These are phyloP conservation scores for Leptopilina boulardi DNA, from an alignment of 1,140 invertebrate species.

Conservation along the genomic window DNA sequence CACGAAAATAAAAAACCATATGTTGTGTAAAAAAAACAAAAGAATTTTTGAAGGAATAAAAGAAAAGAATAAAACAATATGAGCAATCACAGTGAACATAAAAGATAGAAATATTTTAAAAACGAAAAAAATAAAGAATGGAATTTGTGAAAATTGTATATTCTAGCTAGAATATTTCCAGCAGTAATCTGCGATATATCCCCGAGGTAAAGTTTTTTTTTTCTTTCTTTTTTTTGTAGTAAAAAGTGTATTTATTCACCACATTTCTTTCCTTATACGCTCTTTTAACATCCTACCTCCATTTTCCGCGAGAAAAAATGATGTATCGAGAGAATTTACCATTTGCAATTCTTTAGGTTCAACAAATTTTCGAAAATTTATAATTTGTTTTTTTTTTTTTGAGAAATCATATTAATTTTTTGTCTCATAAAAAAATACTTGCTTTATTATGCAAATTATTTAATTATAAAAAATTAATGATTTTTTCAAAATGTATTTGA, in stretches of 20 bases:
- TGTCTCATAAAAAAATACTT: too few relatives aligned
- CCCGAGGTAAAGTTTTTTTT: background rate
- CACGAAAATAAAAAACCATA: background rate
- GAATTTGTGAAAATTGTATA: slow-evolving; percentile 15
- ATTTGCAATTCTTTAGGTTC: too few relatives aligned
- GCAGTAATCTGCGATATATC: slow-evolving; percentile 9
- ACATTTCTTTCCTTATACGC: background rate
- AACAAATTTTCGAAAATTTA: too few relatives aligned
- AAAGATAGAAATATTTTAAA: background rate
- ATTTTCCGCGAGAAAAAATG: background rate
- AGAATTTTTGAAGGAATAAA: background rate
- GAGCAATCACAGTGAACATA: background rate
- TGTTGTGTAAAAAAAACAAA: background rate
- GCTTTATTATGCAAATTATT: too few relatives aligned
- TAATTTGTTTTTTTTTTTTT: too few relatives aligned
- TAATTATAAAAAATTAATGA: too few relatives aligned
- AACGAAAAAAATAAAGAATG: background rate
- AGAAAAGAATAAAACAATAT: background rate
- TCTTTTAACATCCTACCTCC: background rate
- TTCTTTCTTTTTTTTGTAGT: background rate
- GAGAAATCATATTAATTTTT: too few relatives aligned
- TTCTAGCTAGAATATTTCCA: slow-evolving; percentile 2
- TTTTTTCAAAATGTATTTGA: too few relatives aligned
- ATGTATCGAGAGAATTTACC: background rate
- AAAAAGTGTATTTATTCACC: background rate